Evolutionary conservation across 2,888 invertebrate genomes (phyloP), one percentile per base, ranked within the genome.

Genomic region (Perizoma affinitatum): DNA sequence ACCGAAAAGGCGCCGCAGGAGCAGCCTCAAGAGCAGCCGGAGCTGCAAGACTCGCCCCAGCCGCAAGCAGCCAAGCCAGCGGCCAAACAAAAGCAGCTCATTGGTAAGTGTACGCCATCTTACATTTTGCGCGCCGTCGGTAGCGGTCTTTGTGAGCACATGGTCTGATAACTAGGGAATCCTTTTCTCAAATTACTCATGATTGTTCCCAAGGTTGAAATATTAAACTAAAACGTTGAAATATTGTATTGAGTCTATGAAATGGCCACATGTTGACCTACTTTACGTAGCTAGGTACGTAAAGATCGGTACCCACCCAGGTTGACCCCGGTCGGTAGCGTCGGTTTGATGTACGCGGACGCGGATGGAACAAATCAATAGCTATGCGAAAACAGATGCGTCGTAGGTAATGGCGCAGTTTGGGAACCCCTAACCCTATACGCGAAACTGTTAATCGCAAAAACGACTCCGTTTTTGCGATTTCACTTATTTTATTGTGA

Each of bases 1-100:
- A 96, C 97, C 95, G 97, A 97, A 93, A 96, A 96, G 93, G 95
- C 95, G 94, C 95, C 95, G 94, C 92, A 95, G 94, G 90, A 94
- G 94, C 93, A 93, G 88, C 92, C 89, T 79, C 91, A 92, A 82
- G 92, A 85, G 78, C 86, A 95, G 93, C 94, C 95, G 75, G 86
- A 95, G 93, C 86, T 95, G 93, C 95, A 95, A 93, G 94, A 95
- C 93, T 86, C 83, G 93, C 79, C 94, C 90, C 93, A 90, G 85
- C 88, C 92, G 91, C 93, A 90, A 87, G 92, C 89, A 88, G 89
- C 90, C 82, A 93, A 93, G 63, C 68, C 68, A 94, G 94, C 94
- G 93, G 94, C 93, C 88, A 95, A 95, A 93, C 95, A 95, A 93
- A 97, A 98, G 94, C 96, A 96, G 94, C 94, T 97, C 93, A 96